Percentiles rank a stretch among this genome's conserved stretches.
Evolutionary conservation across 1,140 invertebrate genomes (phyloP).

Genomic region (Neotoxoptera formosana): DNA sequence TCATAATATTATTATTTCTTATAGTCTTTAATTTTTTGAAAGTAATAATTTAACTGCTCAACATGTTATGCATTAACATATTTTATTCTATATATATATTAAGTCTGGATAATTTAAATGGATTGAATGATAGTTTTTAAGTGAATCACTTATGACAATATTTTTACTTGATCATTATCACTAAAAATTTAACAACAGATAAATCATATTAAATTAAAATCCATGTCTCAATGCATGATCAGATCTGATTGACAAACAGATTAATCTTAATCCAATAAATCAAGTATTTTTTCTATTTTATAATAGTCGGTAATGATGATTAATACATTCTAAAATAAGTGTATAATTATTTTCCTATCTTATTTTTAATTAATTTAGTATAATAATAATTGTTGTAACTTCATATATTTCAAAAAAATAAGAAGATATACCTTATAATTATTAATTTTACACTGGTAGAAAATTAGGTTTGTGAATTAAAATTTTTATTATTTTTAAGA

Average conservation of each 20-base stretch:
- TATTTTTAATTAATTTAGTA: too few species aligned
- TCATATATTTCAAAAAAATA: not conserved
- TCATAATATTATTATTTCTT: not conserved
- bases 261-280: too few species aligned
- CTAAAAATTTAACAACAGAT: not conserved
- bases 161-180: not conserved
- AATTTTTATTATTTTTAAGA: not conserved
- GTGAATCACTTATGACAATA: not conserved
- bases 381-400: not conserved
- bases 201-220: not conserved
- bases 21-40: not conserved
- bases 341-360: too few species aligned
- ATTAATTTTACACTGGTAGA: too few species aligned
- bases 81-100: not conserved
- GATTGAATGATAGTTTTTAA: not conserved
- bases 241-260: not conserved
- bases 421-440: not conserved
- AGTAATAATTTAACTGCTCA: not conserved
- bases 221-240: not conserved
- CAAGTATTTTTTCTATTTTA: not conserved
- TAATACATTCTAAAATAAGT: too few species aligned
- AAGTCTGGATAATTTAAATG: not conserved
- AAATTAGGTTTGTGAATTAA: not conserved
- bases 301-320: not conserved
- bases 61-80: not conserved